Conservation (phyloP, 2,113 vertebrate species). For the Henicopernis longicauda region DNA sequence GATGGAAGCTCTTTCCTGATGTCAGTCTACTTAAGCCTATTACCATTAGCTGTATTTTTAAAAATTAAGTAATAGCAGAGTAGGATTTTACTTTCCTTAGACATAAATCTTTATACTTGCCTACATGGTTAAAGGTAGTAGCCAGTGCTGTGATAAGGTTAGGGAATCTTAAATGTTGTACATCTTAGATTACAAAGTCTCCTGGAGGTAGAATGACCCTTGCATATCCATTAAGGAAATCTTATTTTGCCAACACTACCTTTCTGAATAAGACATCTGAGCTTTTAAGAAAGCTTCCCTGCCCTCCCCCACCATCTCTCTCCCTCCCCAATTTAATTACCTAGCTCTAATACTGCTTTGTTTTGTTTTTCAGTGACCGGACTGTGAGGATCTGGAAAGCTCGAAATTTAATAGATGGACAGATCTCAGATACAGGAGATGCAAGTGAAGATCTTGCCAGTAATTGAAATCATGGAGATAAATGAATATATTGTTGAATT, state of each 20-base stretch:
- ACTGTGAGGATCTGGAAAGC: conserved; percentile 96
- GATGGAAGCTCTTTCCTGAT: neutral
- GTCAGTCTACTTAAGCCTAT: neutral
- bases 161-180: neutral
- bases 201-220: neutral
- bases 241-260: neutral
- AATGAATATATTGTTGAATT: conserved; percentile 19
- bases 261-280: neutral
- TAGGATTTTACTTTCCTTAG: neutral
- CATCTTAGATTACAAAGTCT: neutral
- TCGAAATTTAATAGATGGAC: conserved; percentile 81
- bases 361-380: conserved; percentile 81
- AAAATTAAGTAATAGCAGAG: neutral
- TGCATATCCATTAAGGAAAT: neutral
- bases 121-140: neutral
- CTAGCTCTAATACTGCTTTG: neutral
- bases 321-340: neutral
- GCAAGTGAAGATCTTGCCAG: conserved; percentile 81
- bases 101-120: neutral
- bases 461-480: conserved; percentile 48
- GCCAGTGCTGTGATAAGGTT: neutral
- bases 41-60: neutral
- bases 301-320: fast-evolving
- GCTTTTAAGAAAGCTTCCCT: neutral
- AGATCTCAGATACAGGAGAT: conserved; percentile 76